These are phyloP conservation scores for Dromaius novaehollandiae DNA, from an alignment of 2,113 vertebrate species.

Conservation along the genomic window DNA sequence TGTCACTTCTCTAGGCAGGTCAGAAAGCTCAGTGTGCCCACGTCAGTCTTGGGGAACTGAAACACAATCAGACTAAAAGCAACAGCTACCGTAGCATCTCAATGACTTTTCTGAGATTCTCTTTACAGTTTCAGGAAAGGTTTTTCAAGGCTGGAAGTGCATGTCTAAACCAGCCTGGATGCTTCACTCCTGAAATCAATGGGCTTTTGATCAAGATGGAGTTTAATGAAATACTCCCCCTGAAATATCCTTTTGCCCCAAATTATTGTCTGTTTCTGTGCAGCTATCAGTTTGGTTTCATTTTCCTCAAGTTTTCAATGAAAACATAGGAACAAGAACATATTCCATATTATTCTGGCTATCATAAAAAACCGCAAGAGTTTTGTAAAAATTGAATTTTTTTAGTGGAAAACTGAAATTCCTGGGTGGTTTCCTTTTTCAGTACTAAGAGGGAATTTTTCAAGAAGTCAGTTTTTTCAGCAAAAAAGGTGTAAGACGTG, in stretches of 20 bases:
- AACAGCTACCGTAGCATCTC: neutral
- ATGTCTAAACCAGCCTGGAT: neutral
- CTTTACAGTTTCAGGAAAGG: neutral
- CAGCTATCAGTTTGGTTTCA: neutral
- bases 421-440: constrained; percentile 14
- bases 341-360: neutral
- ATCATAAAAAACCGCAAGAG: neutral
- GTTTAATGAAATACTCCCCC: neutral
- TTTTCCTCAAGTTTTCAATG: neutral
- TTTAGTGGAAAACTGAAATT: constrained; percentile 16
- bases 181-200: neutral
- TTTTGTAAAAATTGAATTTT: neutral
- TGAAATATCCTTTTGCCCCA: neutral
- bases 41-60: neutral
- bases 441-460: neutral
- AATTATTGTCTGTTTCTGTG: neutral
- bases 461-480: constrained; percentile 18
- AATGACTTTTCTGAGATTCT: neutral
- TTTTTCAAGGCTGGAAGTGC: neutral
- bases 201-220: neutral
- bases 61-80: neutral
- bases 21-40: neutral
- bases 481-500: constrained; percentile 30
- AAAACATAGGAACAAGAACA: neutral
- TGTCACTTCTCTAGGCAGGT: fast-evolving